Base-by-base conservation (phyloP, 2,888 invertebrate genomes). In the Disparrhopalites patrizii region DNA sequence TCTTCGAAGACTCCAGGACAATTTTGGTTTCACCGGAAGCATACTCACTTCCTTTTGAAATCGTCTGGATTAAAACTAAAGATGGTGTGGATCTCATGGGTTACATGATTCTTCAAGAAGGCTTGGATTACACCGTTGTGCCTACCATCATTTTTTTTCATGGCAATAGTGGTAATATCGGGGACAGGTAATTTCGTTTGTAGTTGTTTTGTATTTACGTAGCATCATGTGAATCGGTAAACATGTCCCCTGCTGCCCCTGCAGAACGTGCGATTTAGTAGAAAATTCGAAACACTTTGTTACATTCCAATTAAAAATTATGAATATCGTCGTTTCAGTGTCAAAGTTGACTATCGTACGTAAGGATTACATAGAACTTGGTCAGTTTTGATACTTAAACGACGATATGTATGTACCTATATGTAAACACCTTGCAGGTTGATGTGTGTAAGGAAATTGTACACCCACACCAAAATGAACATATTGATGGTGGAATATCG, bases 141-240 rank as follows among this genome's bases (percentile, higher is more conserved):
- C 57, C 57, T 15, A 57, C 57, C 40, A 40, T 57, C 18, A 57
- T 57, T 23, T 38, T 57, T 40, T 57, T 33, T 38, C 57, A 57
- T 27, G 57, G 57, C 13, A 57, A 57, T 18, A 18, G 20, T 18
- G 57, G 57, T 23, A 57, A 57, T 40, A 57, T 57, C n/a, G 57
- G 57, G 1, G 57, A 57, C 27, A 51, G 51, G 23, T 51, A 47
- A 15, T 18, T 47, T n/a, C n/a, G n/a, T n/a, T n/a, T n/a, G n/a
- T n/a, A n/a, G n/a, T n/a, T n/a, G n/a, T n/a, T n/a, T n/a, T n/a
- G n/a, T n/a, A n/a, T n/a, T n/a, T n/a, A n/a, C n/a, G n/a, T 36
- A 36, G 36, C 36, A 10, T 10, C 36, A 8, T 36, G 13, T 13
- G 8, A 10, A 10, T 36, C 36, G 8, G 36, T 36, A 36, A 10